phyloP scores from a whole-genome alignment of 23 tunicate genomes.

The Trididemnum miniatum region DNA sequence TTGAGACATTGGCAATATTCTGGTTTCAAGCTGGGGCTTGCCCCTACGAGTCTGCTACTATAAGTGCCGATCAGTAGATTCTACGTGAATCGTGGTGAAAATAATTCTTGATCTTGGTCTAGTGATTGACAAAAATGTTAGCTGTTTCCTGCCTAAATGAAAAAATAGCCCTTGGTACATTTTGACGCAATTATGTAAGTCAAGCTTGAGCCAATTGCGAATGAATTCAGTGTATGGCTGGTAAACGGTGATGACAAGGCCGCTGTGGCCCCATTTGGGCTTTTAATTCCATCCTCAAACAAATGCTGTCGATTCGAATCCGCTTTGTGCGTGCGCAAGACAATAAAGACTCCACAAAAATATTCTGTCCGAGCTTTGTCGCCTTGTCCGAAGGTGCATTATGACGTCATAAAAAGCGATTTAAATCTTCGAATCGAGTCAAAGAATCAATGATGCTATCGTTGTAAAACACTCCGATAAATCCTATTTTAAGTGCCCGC shows the following conservation, averaged over 20 bases:
- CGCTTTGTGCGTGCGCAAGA: slow-evolving; percentile 39
- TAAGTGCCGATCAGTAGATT: neutral
- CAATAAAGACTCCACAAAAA: slow-evolving; percentile 33
- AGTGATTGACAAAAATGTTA: too few relatives aligned
- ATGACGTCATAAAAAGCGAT: slow-evolving; percentile 37
- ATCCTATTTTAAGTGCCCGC: slow-evolving; percentile 10
- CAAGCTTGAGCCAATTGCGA: slow-evolving; percentile 13
- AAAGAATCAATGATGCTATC: neutral
- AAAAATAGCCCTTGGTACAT: too few relatives aligned
- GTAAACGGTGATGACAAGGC: neutral
- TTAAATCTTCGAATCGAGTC: slow-evolving; percentile 30
- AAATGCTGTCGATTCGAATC: slow-evolving; percentile 25
- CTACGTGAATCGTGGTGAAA: too few relatives aligned
- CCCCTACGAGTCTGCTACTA: neutral
- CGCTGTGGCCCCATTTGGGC: neutral
- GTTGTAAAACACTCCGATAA: slow-evolving; percentile 22
- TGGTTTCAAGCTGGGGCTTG: neutral
- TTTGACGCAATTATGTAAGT: too few relatives aligned
- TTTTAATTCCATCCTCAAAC: slow-evolving; percentile 42
- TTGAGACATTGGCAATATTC: neutral
- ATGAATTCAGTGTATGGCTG: neutral
- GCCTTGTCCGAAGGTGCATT: slow-evolving; percentile 37
- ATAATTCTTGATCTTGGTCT: too few relatives aligned
- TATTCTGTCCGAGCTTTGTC: slow-evolving; percentile 21
- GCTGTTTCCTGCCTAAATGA: too few relatives aligned